Base-by-base conservation (phyloP, 2,113 vertebrate species). In the Eolophus roseicapilla region DNA sequence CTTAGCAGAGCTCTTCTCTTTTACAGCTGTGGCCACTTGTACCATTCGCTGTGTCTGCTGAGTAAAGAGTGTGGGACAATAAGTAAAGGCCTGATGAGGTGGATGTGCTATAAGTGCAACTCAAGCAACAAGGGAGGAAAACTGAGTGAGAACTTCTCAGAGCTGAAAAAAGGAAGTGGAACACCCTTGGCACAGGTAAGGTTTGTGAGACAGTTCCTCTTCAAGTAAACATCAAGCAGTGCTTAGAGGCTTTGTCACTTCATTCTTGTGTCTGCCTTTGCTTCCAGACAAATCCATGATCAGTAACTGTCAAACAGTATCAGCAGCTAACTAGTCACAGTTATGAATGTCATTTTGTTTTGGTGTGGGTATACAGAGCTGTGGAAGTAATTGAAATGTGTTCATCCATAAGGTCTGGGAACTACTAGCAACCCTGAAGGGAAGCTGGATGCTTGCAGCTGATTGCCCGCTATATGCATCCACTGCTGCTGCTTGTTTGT, bases 31-130 rank as follows among this genome's bases (percentile, higher is more conserved):
- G 99, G 99, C 68, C 99, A 99, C 96, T 96, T 99, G 73, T 99
- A 99, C 97, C 99, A 99, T 94, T 97, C 99, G 1, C 98, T 99
- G 95, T 99, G 99, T 90, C 98, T 99, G 92, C 98, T 99, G 97
- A 98, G 98, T 88, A 99, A 99, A 86, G 98, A 98, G 52, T 97
- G 98, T 33, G 97, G 98, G 35, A 7, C 64, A 3, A 85, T 98
- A 44, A 95, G 91, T 17, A 98, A 98, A 44, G 97, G 97, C 49
- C 97, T 97, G 33, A 98, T 98, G 71, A 97, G 97, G 29, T 99
- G 99, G 99, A 99, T 98, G 64, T 99, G 99, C 97, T 99, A 99
- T 95, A 99, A 99, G 69, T 99, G 99, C 97, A 99, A 97, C 17
- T 99, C 98, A 3, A 98, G 97, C 88, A 98, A 95, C 87, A 98